phyloP scores from a whole-genome alignment of 2,113 vertebrate species.

The Melanotaenia duboulayi region DNA sequence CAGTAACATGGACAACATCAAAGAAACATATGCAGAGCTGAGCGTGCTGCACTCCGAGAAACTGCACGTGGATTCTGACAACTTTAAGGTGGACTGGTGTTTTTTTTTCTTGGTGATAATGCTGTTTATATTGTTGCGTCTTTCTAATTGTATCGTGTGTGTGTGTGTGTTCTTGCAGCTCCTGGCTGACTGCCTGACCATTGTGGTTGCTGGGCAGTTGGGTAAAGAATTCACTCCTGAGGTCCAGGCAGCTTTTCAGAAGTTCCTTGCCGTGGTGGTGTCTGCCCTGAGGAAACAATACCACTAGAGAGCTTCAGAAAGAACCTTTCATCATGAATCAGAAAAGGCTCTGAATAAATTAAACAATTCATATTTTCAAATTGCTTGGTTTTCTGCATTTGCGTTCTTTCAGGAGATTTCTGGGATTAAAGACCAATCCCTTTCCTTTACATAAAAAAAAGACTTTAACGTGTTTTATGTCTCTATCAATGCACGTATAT shows the following conservation, averaged over 20 bases:
- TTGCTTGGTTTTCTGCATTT: neutral
- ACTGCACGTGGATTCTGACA: conserved; percentile 86
- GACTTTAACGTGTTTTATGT: too few species aligned
- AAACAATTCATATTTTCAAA: neutral
- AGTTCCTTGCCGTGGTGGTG: conserved; percentile 86
- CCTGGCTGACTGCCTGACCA: conserved; percentile 83
- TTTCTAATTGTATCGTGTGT: neutral
- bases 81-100: conserved; percentile 55
- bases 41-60: conserved; percentile 86
- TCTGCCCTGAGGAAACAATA: conserved; percentile 84
- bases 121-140: too few species aligned
- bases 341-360: neutral
- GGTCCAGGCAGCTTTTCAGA: conserved; percentile 82
- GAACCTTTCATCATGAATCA: neutral
- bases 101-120: too few species aligned
- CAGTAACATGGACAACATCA: conserved; percentile 84
- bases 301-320: conserved; percentile 69
- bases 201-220: conserved; percentile 76
- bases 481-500: too few species aligned
- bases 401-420: too few species aligned
- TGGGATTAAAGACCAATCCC: too few species aligned
- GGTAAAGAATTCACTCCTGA: conserved; percentile 71
- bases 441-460: too few species aligned
- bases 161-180: conserved; percentile 75
- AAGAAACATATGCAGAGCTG: conserved; percentile 77